Evolutionary conservation across 2,797 vertebrate species (phyloP).

Genomic region (Avahi laniger): DNA sequence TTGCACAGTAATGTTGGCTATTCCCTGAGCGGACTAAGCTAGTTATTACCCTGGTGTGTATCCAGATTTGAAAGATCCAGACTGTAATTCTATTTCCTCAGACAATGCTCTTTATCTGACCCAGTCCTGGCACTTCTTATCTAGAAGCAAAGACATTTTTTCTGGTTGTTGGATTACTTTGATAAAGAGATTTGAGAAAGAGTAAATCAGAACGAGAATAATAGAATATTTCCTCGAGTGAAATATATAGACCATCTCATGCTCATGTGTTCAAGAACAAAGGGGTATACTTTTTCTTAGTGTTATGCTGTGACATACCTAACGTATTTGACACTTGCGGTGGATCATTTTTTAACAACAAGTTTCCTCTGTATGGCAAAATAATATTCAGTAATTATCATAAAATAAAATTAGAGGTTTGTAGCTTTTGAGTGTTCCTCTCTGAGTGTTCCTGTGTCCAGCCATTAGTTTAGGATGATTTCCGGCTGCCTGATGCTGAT

Average conservation of each 20-base stretch:
- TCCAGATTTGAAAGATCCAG: conserved; percentile 25
- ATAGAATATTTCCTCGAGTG: background rate
- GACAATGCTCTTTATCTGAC: conserved; percentile 34
- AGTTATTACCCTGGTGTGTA: background rate
- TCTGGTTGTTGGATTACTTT: conserved; percentile 54
- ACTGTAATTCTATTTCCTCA: conserved; percentile 16
- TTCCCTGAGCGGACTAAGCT: background rate
- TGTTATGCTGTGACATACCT: background rate
- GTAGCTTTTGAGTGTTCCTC: background rate
- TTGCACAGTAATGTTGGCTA: background rate
- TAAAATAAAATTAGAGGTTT: background rate
- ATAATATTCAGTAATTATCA: background rate
- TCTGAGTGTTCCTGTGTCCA: background rate
- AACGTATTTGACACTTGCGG: background rate
- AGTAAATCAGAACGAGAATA: background rate
- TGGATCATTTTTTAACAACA: background rate
- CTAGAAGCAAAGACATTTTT: conserved; percentile 35
- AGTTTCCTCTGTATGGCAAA: background rate
- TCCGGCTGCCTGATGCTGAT: background rate
- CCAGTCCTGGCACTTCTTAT: conserved; percentile 15
- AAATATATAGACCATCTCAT: background rate
- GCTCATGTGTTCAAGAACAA: background rate
- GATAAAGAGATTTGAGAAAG: conserved; percentile 53
- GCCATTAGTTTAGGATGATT: background rate
- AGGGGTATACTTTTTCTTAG: background rate